Evolutionary conservation across 2,888 invertebrate species (phyloP).

Genomic region (Drosophila parthenogenetica): DNA sequence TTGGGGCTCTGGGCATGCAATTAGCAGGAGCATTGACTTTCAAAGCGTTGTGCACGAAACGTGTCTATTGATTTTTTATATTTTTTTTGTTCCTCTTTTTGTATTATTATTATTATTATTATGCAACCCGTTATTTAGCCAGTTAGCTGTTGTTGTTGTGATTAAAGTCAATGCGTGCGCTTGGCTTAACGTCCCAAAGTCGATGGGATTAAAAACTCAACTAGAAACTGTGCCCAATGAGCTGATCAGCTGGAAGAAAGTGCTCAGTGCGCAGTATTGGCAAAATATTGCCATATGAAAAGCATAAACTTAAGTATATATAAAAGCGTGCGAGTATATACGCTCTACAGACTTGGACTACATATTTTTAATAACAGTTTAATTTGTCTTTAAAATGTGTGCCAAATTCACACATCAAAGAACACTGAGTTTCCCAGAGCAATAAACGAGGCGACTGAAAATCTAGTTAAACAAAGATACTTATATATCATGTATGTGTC

Average conservation of each 20-base stretch:
- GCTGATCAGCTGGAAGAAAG: constrained; percentile 74
- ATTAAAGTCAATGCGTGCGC: constrained; percentile 58
- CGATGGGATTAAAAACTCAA: constrained; percentile 41
- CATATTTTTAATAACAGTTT: constrained; percentile 44
- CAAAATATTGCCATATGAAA: constrained; percentile 51
- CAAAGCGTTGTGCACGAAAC: constrained; percentile 35
- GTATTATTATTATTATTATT: constrained; percentile 8
- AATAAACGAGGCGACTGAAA: constrained; percentile 17
- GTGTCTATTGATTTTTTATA: constrained; percentile 65
- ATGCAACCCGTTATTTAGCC: constrained; percentile 34
- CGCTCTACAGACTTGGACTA: not conserved
- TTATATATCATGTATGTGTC: constrained; percentile 26
- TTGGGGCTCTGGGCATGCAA: constrained; percentile 28
- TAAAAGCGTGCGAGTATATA: not conserved
- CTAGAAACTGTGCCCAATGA: constrained; percentile 63
- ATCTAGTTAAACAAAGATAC: constrained; percentile 21
- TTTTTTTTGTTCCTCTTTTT: too few species aligned
- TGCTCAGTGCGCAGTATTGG: constrained; percentile 42
- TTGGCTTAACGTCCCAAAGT: constrained; percentile 36
- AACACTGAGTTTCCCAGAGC: constrained; percentile 17
- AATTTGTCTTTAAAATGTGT: constrained; percentile 25
- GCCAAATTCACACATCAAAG: constrained; percentile 48
- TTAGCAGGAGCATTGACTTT: constrained; percentile 54
- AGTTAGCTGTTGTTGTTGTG: constrained; percentile 23
- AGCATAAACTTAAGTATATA: not conserved